Conservation (phyloP, 2,113 vertebrate genomes). For the Dipodomys ordii region DNA sequence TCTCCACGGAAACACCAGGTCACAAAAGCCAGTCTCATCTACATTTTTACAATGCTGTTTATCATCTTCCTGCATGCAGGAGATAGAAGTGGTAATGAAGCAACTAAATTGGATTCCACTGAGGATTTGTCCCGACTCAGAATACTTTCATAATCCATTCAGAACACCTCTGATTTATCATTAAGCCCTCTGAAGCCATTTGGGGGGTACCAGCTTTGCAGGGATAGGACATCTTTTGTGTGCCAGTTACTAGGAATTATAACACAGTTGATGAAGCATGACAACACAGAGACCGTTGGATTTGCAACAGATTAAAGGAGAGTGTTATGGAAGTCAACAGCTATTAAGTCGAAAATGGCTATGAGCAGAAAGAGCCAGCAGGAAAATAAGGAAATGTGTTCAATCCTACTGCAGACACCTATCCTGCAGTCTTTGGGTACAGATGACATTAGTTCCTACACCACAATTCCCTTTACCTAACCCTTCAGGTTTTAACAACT, state of each 20-base stretch:
- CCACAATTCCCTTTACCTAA: background rate
- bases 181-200: constrained; percentile 55
- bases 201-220: constrained; percentile 58
- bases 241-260: constrained; percentile 65
- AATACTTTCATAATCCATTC: constrained; percentile 65
- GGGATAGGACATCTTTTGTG: constrained; percentile 50
- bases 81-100: constrained; percentile 49
- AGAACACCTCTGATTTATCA: constrained; percentile 55
- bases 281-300: constrained; percentile 34
- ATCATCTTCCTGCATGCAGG: constrained; percentile 48
- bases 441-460: background rate
- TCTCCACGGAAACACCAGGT: constrained; percentile 71
- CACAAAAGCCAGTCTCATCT: constrained; percentile 73
- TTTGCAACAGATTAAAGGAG: constrained; percentile 43
- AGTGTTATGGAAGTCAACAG: background rate
- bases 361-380: background rate
- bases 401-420: background rate
- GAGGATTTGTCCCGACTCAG: constrained; percentile 61
- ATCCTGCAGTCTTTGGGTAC: background rate
- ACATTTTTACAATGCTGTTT: constrained; percentile 69
- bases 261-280: constrained; percentile 60
- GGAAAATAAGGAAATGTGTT: constrained; percentile 22
- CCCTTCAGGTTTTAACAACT: background rate
- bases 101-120: constrained; percentile 61
- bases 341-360: constrained; percentile 26